These are phyloP conservation scores for Sesamia nonagrioides DNA, from an alignment of 1,140 invertebrate species.

Conservation along the genomic window DNA sequence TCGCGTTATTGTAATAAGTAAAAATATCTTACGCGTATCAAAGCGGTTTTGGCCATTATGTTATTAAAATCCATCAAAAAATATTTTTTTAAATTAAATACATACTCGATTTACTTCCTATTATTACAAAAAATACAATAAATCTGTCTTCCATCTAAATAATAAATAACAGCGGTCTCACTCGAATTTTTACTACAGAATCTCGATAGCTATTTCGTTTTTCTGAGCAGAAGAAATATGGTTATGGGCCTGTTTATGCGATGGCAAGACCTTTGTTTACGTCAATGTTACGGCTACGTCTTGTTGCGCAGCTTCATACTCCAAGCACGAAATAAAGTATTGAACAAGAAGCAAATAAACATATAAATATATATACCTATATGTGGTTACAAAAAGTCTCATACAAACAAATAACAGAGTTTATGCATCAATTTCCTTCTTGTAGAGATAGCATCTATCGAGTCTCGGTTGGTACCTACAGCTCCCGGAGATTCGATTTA, in stretches of 20 bases:
- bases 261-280: slow-evolving; percentile 48
- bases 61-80: no score
- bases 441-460: slow-evolving; percentile 1
- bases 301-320: slow-evolving; percentile 15
- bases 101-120: slow-evolving; percentile 9
- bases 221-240: slow-evolving; percentile 49
- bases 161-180: slow-evolving; percentile 52
- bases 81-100: background rate
- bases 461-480: background rate
- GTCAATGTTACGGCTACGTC: slow-evolving; percentile 22
- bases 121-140: slow-evolving; percentile 37
- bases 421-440: slow-evolving; percentile 34
- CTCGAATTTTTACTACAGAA: slow-evolving; percentile 53
- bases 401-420: slow-evolving; percentile 4
- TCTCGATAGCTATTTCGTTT: slow-evolving; percentile 51
- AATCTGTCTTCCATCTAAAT: slow-evolving; percentile 49
- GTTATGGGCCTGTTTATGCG: slow-evolving; percentile 50
- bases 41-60: no score
- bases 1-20: background rate
- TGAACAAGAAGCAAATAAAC: background rate
- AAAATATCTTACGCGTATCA: no score
- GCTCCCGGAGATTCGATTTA: slow-evolving; percentile 58
- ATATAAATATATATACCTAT: background rate
- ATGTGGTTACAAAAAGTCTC: background rate
- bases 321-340: slow-evolving; percentile 22